Evolutionary conservation across 2,113 vertebrate genomes (phyloP).

Genomic region (Pteropus alecto): DNA sequence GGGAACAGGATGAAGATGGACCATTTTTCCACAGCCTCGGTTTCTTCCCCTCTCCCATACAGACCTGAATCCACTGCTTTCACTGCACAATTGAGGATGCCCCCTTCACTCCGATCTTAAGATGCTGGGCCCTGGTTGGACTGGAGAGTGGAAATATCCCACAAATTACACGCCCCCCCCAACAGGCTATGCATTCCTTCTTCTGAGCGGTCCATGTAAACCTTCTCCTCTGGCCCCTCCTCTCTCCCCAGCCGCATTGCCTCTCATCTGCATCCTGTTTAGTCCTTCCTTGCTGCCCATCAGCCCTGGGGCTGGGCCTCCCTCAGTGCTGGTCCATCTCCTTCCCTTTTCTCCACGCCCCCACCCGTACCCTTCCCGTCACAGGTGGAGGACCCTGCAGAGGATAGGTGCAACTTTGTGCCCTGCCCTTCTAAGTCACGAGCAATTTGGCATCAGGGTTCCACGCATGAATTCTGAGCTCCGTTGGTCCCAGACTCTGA

Average conservation of each 20-base stretch:
- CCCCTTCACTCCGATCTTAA: background rate
- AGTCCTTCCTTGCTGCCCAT: background rate
- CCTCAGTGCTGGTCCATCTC: background rate
- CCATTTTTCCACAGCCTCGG: background rate
- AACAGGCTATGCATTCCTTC: background rate
- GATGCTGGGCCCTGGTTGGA: background rate
- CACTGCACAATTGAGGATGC: background rate
- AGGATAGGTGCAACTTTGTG: too few species aligned
- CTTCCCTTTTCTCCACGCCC: background rate
- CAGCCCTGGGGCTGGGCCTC: background rate
- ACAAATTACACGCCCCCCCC: background rate
- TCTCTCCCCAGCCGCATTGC: background rate
- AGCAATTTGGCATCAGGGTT: background rate
- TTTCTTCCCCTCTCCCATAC: background rate
- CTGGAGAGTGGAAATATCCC: background rate
- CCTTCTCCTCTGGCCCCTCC: rapidly evolving
- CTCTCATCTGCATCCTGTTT: too few species aligned
- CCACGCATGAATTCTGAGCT: background rate
- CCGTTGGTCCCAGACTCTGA: background rate
- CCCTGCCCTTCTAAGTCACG: background rate
- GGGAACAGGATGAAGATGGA: background rate
- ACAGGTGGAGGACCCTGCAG: background rate
- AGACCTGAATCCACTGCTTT: background rate
- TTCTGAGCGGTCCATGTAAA: background rate
- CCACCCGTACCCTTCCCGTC: too few species aligned